phyloP scores from a whole-genome alignment of 2,113 vertebrate genomes.

The Desmodus rotundus region DNA sequence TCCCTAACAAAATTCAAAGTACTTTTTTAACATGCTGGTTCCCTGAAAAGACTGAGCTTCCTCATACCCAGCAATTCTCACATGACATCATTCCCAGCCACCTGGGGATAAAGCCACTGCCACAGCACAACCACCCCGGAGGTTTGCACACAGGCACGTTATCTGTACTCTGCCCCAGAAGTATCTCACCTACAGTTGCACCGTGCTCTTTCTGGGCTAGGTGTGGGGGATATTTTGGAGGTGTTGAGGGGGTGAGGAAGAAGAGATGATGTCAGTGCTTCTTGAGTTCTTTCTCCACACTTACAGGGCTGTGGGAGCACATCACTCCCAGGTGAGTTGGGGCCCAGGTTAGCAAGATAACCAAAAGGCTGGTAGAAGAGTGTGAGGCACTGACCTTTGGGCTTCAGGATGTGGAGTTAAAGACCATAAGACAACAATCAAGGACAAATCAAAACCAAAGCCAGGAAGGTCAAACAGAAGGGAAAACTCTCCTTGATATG shows the following conservation, averaged over 20 bases:
- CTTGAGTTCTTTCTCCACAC: neutral
- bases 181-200: neutral
- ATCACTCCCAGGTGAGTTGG: neutral
- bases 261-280: neutral
- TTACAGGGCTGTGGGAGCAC: neutral
- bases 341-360: neutral
- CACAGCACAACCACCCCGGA: rapidly evolving
- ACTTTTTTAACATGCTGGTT: neutral
- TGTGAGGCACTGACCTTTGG: neutral
- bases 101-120: neutral
- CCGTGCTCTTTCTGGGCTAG: neutral
- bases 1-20: neutral
- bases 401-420: neutral
- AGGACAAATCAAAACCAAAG: neutral
- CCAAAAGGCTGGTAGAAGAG: neutral
- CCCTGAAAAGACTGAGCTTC: neutral
- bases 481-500: neutral
- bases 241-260: neutral
- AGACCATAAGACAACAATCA: neutral
- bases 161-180: neutral
- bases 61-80: neutral
- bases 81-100: neutral
- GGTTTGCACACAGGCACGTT: too few relatives aligned
- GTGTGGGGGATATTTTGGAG: neutral
- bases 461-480: neutral